These are phyloP conservation scores for Crotalus tigris DNA, from an alignment of 2,113 vertebrate genomes.

Conservation along the genomic window DNA sequence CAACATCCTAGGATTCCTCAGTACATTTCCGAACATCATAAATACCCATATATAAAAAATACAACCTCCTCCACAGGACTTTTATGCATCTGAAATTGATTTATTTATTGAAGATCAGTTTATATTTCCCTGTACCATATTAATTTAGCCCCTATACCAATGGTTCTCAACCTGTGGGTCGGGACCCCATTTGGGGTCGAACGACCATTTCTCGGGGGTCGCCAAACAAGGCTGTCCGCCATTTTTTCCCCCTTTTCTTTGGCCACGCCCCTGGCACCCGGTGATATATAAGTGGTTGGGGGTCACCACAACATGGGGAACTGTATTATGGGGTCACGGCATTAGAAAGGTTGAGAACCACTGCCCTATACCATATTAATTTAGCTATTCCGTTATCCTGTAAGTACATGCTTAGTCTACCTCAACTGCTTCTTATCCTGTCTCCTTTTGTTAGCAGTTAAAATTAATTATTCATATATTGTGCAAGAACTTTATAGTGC, in stretches of 20 bases:
- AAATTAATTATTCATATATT: not conserved
- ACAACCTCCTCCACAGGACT: not conserved
- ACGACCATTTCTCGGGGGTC: too few species aligned
- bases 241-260: too few species aligned
- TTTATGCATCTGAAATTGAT: not conserved
- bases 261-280: too few species aligned
- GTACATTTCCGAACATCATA: not conserved
- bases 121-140: not conserved
- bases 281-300: too few species aligned
- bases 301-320: too few species aligned
- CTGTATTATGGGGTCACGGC: too few species aligned
- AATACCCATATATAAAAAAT: not conserved
- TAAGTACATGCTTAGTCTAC: not conserved
- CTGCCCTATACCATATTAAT: not conserved
- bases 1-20: not conserved
- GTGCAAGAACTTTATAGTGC: not conserved
- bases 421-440: not conserved
- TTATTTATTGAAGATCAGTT: not conserved
- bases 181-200: too few species aligned
- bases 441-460: not conserved
- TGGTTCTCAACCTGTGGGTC: too few species aligned
- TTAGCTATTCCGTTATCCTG: not conserved
- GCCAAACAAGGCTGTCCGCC: too few species aligned
- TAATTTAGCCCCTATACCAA: not conserved
- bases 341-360: too few species aligned